Base-by-base conservation (phyloP, 2,797 vertebrate genomes). In the Meda fulgida region DNA sequence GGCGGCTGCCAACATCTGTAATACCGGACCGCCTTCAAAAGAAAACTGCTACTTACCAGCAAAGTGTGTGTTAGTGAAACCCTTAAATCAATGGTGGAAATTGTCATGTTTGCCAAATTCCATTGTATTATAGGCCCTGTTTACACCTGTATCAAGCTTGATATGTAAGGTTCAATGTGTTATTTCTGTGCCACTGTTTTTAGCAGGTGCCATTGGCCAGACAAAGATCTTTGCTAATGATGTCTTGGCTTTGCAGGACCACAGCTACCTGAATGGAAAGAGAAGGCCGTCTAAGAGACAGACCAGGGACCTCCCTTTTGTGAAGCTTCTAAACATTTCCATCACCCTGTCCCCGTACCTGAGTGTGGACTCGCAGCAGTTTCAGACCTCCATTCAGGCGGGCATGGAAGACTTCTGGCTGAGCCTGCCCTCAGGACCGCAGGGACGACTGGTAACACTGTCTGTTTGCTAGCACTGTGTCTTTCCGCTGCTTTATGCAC, bases 331-430 rank as follows among this genome's bases (percentile, higher is more conserved):
- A 91, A 96, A 94, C 93, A 95, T 97, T 93, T 96, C 96, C 93
- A 92, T 97, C 92, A 96, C 96, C 2, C 88, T 97, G 89, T 97
- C 97, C 84, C 96, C 96, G 0, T 97, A 97, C 86, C 86, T 94
- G 88, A 93, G 93, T 23, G 92, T 98, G 91, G 92, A 95, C 90
- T 96, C 95, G 43, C 90, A 87, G 1, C 95, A 94, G 91, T 97
- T 98, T 94, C 96, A 96, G 91, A 92, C 79, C 72, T 96, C 94
- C 58, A 94, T 97, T 78, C 84, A 71, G 3, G 94, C 95, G 0
- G 93, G 95, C 8, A 92, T 92, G 0, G 92, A 94, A 16, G 87
- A 92, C 83, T 95, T 90, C 91, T 98, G 97, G 97, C 95, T 98
- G 89, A 95, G 96, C 87, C 93, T 94, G 76, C 95, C 91, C 78